Conservation (phyloP, 2,888 invertebrate genomes). For the Lomographa bimaculata region DNA sequence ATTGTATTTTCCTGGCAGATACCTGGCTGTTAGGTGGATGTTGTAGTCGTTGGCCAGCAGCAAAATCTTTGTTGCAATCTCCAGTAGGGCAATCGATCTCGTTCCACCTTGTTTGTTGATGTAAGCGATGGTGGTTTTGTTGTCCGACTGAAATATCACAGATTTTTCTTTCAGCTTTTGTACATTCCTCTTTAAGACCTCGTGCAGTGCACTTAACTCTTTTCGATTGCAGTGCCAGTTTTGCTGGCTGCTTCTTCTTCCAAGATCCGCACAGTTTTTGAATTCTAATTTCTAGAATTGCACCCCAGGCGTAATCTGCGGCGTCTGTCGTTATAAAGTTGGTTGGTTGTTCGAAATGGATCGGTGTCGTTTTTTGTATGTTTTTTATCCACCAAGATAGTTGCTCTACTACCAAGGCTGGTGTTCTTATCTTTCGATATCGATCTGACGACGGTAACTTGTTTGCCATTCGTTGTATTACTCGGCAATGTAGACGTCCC, state of each 20-base stretch:
- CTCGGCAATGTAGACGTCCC: constrained; percentile 21
- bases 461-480: constrained; percentile 23
- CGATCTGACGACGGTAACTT: constrained; percentile 8
- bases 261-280: constrained; percentile 6
- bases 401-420: neutral
- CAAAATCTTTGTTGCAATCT: neutral
- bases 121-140: neutral
- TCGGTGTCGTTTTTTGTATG: no score
- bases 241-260: constrained; percentile 10
- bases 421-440: constrained; percentile 9
- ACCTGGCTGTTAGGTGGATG: neutral
- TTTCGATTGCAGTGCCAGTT: constrained; percentile 30
- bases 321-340: constrained; percentile 24
- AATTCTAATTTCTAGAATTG: constrained; percentile 6
- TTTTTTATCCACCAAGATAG: neutral
- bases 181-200: neutral
- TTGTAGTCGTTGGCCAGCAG: neutral
- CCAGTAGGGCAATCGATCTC: neutral
- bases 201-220: constrained; percentile 13
- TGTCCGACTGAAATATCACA: neutral
- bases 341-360: neutral
- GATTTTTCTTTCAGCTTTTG: neutral
- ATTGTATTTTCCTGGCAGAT: neutral
- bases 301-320: constrained; percentile 26
- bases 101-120: neutral